Evolutionary conservation across 92 coral and sea anemone genomes (phyloP).

Genomic region (Diadumene lineata): DNA sequence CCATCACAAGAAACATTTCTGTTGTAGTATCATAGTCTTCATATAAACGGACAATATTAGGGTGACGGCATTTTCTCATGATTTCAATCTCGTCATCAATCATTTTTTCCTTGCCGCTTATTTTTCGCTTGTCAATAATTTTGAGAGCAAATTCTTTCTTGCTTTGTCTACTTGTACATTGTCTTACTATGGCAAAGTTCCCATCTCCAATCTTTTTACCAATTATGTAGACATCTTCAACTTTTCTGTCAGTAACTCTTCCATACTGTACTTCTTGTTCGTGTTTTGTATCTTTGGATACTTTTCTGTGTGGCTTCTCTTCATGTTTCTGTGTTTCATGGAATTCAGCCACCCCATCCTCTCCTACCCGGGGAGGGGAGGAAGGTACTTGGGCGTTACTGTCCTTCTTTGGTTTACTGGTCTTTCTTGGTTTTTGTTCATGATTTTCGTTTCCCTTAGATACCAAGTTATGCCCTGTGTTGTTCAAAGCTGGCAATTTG

Average conservation of each 20-base stretch:
- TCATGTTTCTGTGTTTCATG: constrained; percentile 1
- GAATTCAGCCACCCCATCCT: constrained; percentile 12
- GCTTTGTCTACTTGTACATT: constrained; percentile 74
- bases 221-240: constrained; percentile 83
- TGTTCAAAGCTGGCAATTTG: constrained; percentile 70
- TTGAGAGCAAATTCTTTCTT: constrained; percentile 84
- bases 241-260: constrained; percentile 69
- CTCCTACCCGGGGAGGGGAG: constrained; percentile 24
- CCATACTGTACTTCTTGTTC: constrained; percentile 59
- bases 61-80: constrained; percentile 90
- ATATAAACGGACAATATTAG: constrained; percentile 81
- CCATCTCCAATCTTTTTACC: constrained; percentile 97
- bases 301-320: constrained; percentile 34
- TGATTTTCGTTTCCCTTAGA: constrained; percentile 25
- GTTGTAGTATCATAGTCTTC: constrained; percentile 80
- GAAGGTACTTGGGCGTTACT: constrained; percentile 9
- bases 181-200: constrained; percentile 92
- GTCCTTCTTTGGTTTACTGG: constrained; percentile 11
- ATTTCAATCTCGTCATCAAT: constrained; percentile 88
- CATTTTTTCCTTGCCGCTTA: constrained; percentile 93
- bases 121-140: constrained; percentile 87
- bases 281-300: constrained; percentile 26
- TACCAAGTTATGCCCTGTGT: constrained; percentile 50
- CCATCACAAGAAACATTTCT: constrained; percentile 90
- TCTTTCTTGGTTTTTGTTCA: constrained; percentile 28